phyloP scores from a whole-genome alignment of 2,888 invertebrate species.

The Lomographa bimaculata region DNA sequence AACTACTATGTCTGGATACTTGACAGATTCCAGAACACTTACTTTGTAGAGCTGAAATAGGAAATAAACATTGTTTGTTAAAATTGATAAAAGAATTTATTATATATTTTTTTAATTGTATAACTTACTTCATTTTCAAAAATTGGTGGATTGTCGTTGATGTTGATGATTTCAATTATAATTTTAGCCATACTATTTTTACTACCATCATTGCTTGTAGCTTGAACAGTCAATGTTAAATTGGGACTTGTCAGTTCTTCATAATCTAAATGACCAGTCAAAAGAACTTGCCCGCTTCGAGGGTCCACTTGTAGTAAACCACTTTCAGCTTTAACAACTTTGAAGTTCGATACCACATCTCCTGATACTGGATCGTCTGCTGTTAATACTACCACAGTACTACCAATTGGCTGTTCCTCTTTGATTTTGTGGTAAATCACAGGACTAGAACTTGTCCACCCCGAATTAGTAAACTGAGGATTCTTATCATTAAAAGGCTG shows the following conservation, averaged over 20 bases:
- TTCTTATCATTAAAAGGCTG: conserved; percentile 91
- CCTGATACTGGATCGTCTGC: conserved; percentile 89
- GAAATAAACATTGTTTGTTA: conserved; percentile 1
- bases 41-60: conserved; percentile 85
- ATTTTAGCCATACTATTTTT: conserved; percentile 87
- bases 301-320: conserved; percentile 85
- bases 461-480: conserved; percentile 88
- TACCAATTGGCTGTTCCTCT: conserved; percentile 90
- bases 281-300: conserved; percentile 88
- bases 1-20: conserved; percentile 86
- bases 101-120: neutral
- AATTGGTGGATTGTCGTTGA: conserved; percentile 90
- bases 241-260: conserved; percentile 87
- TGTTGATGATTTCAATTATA: conserved; percentile 87
- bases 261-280: conserved; percentile 90
- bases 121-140: conserved; percentile 85
- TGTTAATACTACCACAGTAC: conserved; percentile 86
- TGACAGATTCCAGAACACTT: conserved; percentile 87
- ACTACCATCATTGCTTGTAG: conserved; percentile 75
- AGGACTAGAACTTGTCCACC: conserved; percentile 89
- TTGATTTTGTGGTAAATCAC: conserved; percentile 86
- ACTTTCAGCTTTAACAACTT: conserved; percentile 80
- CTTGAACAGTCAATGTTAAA: conserved; percentile 81
- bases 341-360: conserved; percentile 84
- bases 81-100: conserved; percentile 1